Conservation (phyloP, 2,888 invertebrate species). For the Ditula angustiorana region DNA sequence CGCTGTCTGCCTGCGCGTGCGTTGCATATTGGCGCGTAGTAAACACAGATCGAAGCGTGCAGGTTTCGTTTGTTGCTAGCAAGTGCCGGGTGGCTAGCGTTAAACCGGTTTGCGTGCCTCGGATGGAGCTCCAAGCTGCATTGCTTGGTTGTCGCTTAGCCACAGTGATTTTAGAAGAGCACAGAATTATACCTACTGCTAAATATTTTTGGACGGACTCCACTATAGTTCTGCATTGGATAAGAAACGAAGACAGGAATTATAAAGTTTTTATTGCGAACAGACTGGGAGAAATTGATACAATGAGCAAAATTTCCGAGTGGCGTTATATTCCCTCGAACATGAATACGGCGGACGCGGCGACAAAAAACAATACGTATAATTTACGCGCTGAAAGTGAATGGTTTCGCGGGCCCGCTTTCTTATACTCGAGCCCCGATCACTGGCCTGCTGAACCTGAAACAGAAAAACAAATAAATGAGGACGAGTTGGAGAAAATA, state of each 20-base stretch:
- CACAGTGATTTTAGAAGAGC: neutral
- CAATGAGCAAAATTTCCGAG: conserved; percentile 8
- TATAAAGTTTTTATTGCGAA: conserved; percentile 47
- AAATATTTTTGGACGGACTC: conserved; percentile 21
- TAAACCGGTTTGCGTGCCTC: conserved; percentile 32
- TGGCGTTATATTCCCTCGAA: conserved; percentile 27
- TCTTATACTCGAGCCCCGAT: neutral
- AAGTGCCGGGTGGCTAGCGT: conserved; percentile 33
- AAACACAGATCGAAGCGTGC: conserved; percentile 5
- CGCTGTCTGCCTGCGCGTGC: conserved; percentile 36
- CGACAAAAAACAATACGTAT: conserved; percentile 17
- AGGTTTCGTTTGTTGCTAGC: conserved; percentile 29
- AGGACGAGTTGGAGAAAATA: neutral
- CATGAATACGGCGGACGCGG: conserved; percentile 26
- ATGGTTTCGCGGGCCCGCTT: conserved; percentile 26
- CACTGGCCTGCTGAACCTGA: conserved; percentile 18
- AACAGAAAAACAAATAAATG: neutral
- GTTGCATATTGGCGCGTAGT: conserved; percentile 32
- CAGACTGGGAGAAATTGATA: conserved; percentile 21
- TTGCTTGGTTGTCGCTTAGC: conserved; percentile 20
- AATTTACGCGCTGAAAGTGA: neutral
- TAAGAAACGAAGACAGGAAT: conserved; percentile 45
- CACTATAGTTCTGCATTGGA: too few species aligned
- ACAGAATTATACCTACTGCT: conserved; percentile 4
- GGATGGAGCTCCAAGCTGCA: conserved; percentile 21